phyloP scores from a whole-genome alignment of 2,113 vertebrate species.

The Opisthocomus hoazin region DNA sequence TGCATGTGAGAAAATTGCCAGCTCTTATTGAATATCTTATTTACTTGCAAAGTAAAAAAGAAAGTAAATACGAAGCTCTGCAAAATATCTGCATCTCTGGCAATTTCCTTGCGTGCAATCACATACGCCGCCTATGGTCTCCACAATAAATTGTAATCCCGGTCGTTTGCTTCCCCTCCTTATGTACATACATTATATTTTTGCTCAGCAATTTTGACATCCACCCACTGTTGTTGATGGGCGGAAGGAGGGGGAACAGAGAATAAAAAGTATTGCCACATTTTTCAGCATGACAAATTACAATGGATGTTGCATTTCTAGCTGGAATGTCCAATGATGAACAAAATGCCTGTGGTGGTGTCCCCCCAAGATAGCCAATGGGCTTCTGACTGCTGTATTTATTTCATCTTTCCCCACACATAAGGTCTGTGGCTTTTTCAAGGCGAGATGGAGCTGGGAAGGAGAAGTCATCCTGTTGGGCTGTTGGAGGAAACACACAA shows the following conservation, averaged over 20 bases:
- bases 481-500: neutral
- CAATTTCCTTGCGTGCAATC: slow-evolving; percentile 41
- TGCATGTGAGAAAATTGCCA: slow-evolving; percentile 39
- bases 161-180: neutral
- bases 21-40: slow-evolving; percentile 7
- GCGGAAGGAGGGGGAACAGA: neutral
- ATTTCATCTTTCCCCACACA: neutral
- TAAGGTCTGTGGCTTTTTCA: neutral
- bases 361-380: neutral
- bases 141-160: slow-evolving; percentile 12
- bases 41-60: slow-evolving; percentile 1
- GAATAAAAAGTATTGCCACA: neutral
- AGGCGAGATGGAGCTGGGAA: neutral
- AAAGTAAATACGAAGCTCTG: slow-evolving; percentile 33
- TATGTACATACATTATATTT: neutral
- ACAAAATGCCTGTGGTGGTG: neutral
- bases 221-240: neutral
- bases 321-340: neutral
- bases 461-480: neutral
- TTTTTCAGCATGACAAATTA: neutral
- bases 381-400: neutral
- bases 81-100: slow-evolving; percentile 39
- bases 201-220: slow-evolving; percentile 7
- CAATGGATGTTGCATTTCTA: neutral
- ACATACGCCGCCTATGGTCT: neutral